phyloP scores from a whole-genome alignment of 2,888 invertebrate species.

The Stenotaenia linearis region DNA sequence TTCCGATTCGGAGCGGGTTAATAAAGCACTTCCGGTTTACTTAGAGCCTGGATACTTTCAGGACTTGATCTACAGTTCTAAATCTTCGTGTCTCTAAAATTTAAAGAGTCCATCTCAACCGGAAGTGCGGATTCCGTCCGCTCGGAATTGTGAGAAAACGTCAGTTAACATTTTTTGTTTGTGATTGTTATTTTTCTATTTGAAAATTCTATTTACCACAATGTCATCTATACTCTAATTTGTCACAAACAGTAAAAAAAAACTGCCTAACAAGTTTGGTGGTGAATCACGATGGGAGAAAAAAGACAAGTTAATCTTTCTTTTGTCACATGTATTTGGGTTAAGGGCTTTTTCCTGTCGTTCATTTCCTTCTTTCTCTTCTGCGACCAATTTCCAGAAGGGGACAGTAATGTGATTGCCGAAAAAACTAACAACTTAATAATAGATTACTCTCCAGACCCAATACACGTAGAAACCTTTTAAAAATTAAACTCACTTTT shows the following conservation, averaged over 20 bases:
- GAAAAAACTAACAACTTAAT: not conserved
- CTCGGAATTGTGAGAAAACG: too few relatives aligned
- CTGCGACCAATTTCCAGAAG: not conserved
- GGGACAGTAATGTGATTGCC: not conserved
- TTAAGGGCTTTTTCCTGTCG: not conserved
- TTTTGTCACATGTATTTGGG: not conserved
- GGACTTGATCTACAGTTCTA: too few relatives aligned
- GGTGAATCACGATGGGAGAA: not conserved
- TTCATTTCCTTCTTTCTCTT: not conserved
- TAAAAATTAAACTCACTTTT: not conserved
- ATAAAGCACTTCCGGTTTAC: too few relatives aligned
- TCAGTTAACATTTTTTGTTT: too few relatives aligned
- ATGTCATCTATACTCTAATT: not conserved
- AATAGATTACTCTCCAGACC: not conserved
- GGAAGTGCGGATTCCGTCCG: too few relatives aligned
- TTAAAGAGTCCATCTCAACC: too few relatives aligned
- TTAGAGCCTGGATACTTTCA: too few relatives aligned
- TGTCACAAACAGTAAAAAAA: not conserved
- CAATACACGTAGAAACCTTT: not conserved
- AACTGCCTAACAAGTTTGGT: not conserved
- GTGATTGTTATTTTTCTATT: too few relatives aligned
- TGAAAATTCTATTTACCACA: not conserved
- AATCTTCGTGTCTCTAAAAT: too few relatives aligned
- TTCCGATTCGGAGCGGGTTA: too few relatives aligned
- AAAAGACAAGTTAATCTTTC: not conserved